Base-by-base conservation (phyloP, 1,140 invertebrate species). In the Magallana ariakensis region DNA sequence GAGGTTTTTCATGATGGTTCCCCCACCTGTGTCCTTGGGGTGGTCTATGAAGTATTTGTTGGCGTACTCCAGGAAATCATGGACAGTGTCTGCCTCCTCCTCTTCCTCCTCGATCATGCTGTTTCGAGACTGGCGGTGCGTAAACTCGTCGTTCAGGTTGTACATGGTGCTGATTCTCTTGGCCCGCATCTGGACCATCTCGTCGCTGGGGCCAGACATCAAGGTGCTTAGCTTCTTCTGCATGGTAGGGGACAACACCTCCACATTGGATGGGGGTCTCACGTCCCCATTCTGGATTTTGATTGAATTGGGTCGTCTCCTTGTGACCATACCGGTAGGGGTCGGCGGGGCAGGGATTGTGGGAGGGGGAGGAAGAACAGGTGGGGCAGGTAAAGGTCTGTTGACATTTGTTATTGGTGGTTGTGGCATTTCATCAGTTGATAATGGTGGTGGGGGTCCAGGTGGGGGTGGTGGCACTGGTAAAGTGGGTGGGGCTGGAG, bases 11-110 rank as follows among this genome's bases (percentile, higher is more conserved):
- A 98, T 98, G 80, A 98, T 97, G 96, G 98, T 87, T 91, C 95
- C 97, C 91, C 95, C 97, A n/a, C 92, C 90, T 15, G 96, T 96
- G 54, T 97, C 97, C 83, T 97, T 95, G 85, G 98, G 97, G 92
- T 99, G 98, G 85, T 96, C 96, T 94, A 99, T 99, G 94, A 98
- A 99, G 95, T 98, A 97, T 88, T 97, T 96, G 91, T 98, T 97
- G 15, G 98, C 98, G 95, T 98, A 99, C 92, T 99, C 98, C 0
- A 98, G 95, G 92, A 99, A 97, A 92, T 98, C 97, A 92, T 97
- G 97, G 91, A 97, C 87, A 66, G 86, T 90, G 85, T 90, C 90
- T 54, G 57, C 84, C 80, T 90, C 87, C 85, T 70, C 88, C 58
- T 86, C 87, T 26, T 87, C 83, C 54, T 87, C 83, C 54, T 87